Evolutionary conservation across 2,113 vertebrate species (phyloP).

Genomic region (Cyphomyrus discorhynchus): DNA sequence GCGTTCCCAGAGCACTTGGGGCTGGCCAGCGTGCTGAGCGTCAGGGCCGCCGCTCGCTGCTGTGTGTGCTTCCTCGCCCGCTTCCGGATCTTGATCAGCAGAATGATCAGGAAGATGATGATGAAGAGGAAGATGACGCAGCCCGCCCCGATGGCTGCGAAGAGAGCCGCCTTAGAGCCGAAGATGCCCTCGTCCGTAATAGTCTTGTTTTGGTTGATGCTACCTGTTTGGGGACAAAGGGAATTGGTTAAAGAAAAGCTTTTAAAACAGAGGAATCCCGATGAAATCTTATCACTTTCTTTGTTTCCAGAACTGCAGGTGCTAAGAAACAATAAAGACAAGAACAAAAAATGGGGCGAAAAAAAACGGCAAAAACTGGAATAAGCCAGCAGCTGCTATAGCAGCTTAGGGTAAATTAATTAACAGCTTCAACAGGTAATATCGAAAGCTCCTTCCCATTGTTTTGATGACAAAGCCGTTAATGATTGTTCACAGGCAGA

Average conservation of each 20-base stretch:
- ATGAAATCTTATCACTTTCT: not conserved
- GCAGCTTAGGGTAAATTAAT: not conserved
- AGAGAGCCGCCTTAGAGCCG: constrained; percentile 79
- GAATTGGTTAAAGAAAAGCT: not conserved
- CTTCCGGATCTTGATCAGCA: constrained; percentile 92
- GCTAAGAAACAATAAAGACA: not conserved
- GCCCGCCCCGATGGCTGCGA: constrained; percentile 77
- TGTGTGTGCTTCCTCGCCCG: constrained; percentile 86
- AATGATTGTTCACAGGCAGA: not conserved
- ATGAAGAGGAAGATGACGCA: constrained; percentile 94
- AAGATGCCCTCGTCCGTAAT: constrained; percentile 70
- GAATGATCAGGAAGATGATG: constrained; percentile 87
- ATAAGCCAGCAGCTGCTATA: not conserved
- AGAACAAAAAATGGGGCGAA: not conserved
- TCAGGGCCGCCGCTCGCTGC: constrained; percentile 78
- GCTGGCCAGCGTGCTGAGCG: constrained; percentile 90
- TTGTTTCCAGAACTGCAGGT: not conserved
- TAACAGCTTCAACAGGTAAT: not conserved
- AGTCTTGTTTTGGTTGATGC: constrained; percentile 70
- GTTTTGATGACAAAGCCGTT: constrained; percentile 1
- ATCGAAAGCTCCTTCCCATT: not conserved
- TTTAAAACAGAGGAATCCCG: not conserved
- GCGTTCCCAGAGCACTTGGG: constrained; percentile 80
- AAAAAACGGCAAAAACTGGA: constrained; percentile 6
- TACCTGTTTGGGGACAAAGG: constrained; percentile 49